Conservation (phyloP, 2,113 vertebrate species). For the Chrysochloris asiatica region DNA sequence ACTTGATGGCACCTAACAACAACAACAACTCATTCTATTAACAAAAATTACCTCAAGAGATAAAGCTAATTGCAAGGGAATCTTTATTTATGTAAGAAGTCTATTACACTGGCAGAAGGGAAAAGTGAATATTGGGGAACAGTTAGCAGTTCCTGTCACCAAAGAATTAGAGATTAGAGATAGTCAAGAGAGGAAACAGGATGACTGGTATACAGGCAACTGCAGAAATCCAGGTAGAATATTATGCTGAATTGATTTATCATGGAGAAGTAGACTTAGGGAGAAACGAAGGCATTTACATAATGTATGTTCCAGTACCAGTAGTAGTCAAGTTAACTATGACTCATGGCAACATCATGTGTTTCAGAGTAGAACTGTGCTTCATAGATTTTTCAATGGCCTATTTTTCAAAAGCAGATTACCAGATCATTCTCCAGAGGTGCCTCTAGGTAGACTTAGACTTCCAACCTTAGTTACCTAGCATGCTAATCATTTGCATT, state of each 20-base stretch:
- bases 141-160: not conserved
- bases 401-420: too few species aligned
- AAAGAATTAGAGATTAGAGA: not conserved
- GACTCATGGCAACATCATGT: too few species aligned
- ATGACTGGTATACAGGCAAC: not conserved
- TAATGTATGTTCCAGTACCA: not conserved
- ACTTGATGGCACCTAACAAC: too few species aligned
- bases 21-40: too few species aligned
- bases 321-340: too few species aligned
- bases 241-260: not conserved
- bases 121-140: not conserved
- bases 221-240: not conserved
- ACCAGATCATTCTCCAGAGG: too few species aligned
- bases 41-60: not conserved
- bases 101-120: not conserved
- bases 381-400: too few species aligned
- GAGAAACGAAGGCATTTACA: not conserved
- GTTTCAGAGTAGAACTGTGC: too few species aligned
- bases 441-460: too few species aligned
- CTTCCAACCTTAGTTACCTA: too few species aligned
- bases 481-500: not conserved
- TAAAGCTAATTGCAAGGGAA: not conserved
- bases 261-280: not conserved
- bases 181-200: not conserved
- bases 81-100: not conserved